Evolutionary conservation across 2,797 vertebrate species (phyloP).

Genomic region (Pterois miles): DNA sequence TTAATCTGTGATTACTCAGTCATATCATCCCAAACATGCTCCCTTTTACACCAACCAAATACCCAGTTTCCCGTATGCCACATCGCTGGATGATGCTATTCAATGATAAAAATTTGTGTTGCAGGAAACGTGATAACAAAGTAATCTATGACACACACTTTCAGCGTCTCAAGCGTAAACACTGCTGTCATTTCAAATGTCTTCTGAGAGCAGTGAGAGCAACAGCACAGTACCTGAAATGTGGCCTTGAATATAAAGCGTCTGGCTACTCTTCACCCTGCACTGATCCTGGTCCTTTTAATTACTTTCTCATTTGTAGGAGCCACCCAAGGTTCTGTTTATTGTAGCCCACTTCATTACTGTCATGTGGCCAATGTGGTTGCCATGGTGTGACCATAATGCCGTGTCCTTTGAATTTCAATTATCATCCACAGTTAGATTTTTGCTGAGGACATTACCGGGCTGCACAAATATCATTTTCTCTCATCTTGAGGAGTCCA

Average conservation of each 20-base stretch:
- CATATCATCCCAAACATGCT: neutral
- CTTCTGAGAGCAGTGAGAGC: slow-evolving; percentile 43
- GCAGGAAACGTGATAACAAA: slow-evolving; percentile 10
- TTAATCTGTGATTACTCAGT: slow-evolving; percentile 29
- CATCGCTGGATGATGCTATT: slow-evolving; percentile 16
- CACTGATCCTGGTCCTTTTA: slow-evolving; percentile 63
- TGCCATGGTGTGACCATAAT: slow-evolving; percentile 75
- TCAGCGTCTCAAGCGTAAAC: slow-evolving; percentile 35
- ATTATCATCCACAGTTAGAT: slow-evolving; percentile 60
- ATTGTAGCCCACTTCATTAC: slow-evolving; percentile 76
- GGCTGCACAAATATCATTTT: slow-evolving; percentile 48
- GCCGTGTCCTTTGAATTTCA: slow-evolving; percentile 75
- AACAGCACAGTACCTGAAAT: slow-evolving; percentile 53
- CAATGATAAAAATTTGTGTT: slow-evolving; percentile 37
- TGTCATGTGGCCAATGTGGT: slow-evolving; percentile 71
- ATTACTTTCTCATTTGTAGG: slow-evolving; percentile 78
- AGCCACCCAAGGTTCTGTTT: slow-evolving; percentile 76
- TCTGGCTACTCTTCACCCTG: slow-evolving; percentile 42
- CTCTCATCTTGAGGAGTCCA: slow-evolving; percentile 39
- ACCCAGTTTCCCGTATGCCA: neutral
- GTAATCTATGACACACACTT: slow-evolving; percentile 16
- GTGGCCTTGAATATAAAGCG: slow-evolving; percentile 67
- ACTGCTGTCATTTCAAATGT: slow-evolving; percentile 20
- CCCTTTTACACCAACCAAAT: slow-evolving; percentile 9
- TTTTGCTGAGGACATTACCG: slow-evolving; percentile 49